Evolutionary conservation across 2,888 invertebrate species (phyloP), one percentile per base, ranked within the genome.

Genomic region (Cerceris ruficornis): DNA sequence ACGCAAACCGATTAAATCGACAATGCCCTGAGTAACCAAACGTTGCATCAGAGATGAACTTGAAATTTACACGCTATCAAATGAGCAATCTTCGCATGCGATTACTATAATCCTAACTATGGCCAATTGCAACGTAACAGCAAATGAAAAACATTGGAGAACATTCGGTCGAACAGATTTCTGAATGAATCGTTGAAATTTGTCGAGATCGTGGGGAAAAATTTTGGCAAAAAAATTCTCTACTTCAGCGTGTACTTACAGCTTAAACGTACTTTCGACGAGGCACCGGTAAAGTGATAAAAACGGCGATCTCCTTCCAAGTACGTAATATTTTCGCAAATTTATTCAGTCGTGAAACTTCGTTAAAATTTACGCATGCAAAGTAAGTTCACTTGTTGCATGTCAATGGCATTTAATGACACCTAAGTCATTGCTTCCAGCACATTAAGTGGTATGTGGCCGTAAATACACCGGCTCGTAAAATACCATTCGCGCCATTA

Each of bases 1-100:
- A 77, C 80, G 64, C 72, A 50, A 74, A 15, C 77, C 78, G 78
- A 81, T 80, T 78, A 81, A 81, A 82, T 78, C 74, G 82, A 28
- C 69, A 58, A 69, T 64, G 77, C 59, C 66, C 59, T 69, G 75
- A 11, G 59, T 9, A 55, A 41, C 69, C 69, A 55, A 71, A 72
- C 8, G 58, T 49, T 65, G 64, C 62, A 14, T 7, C 50, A 71
- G 71, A 71, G 69, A 83, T 69, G 80, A 83, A 77, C 68, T 77
- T 80, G 62, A 77, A 75, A 80, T 80, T 82, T 83, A 68, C 77
- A 80, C 77, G 65, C 28, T 61, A 41, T 62, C 28, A 50, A 43
- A 57, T 54, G 41, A 55, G 28, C 54, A 13, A 28, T 13, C 13
- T 61, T 14, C n/a, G 50, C 17, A 46, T 28, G 8, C 70, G 71